A percentile compares a stretch with the other conserved stretches of the same genome.
Conservation (phyloP, 2,888 invertebrate species). For the Pachymerium ferrugineum region DNA sequence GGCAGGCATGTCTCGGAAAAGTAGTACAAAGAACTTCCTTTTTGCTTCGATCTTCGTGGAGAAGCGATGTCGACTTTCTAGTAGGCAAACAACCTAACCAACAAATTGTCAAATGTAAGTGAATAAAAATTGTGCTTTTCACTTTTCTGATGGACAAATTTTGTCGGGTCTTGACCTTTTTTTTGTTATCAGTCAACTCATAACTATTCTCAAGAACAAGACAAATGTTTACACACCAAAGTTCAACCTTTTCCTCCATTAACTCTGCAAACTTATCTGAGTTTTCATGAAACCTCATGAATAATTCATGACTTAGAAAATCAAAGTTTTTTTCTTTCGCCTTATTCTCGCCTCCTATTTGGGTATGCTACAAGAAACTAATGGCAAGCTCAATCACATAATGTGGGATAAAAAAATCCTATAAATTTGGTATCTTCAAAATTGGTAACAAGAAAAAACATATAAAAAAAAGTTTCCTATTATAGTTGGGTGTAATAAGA, state of each 20-base stretch:
- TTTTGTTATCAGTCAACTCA: neutral
- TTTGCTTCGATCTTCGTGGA: conserved; percentile 69
- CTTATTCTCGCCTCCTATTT: too few species aligned
- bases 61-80: conserved; percentile 76
- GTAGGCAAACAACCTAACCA: conserved; percentile 73
- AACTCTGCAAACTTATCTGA: neutral
- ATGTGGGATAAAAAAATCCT: too few species aligned
- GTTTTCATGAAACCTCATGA: neutral
- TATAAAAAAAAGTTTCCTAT: too few species aligned
- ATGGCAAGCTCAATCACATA: too few species aligned
- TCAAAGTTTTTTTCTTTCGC: neutral
- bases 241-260: neutral
- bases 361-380: too few species aligned
- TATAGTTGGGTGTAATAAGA: too few species aligned
- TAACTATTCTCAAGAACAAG: neutral
- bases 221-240: neutral
- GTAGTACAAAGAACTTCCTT: conserved; percentile 34
- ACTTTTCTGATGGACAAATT: too few species aligned
- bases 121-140: neutral
- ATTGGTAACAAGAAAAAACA: too few species aligned
- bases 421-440: too few species aligned
- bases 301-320: neutral
- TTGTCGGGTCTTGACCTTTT: too few species aligned
- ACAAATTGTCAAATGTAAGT: conserved; percentile 41
- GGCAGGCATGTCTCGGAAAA: conserved; percentile 36